A percentile compares a stretch with the other conserved stretches of the same genome.
Conservation (phyloP, 1,140 invertebrate genomes). For the Akabosia matsudoensis region DNA sequence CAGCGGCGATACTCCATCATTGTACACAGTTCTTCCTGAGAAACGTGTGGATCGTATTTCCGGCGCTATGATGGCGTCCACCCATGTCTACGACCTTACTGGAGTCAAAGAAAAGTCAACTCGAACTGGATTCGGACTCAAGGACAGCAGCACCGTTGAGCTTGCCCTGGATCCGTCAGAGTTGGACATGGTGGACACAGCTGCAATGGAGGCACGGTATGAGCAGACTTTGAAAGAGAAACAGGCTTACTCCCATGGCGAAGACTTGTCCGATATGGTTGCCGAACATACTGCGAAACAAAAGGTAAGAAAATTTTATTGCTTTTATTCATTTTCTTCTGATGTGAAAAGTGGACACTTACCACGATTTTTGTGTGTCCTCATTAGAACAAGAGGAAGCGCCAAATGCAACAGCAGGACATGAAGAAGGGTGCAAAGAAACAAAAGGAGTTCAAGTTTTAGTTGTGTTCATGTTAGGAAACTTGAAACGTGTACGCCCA, state of each 20-base stretch:
- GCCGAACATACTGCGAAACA: conserved; percentile 95
- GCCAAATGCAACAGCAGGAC: conserved; percentile 78
- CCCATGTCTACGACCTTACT: conserved; percentile 90
- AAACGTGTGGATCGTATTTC: conserved; percentile 85
- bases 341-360: too few species aligned
- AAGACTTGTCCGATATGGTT: conserved; percentile 97
- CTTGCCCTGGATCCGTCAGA: conserved; percentile 95
- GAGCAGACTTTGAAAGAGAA: conserved; percentile 93
- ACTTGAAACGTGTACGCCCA: too few species aligned
- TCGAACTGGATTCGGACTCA: conserved; percentile 11
- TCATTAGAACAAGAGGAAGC: conserved; percentile 81
- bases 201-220: conserved; percentile 93
- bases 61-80: conserved; percentile 90
- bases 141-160: conserved; percentile 72
- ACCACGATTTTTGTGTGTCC: conserved; percentile 49
- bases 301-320: conserved; percentile 61
- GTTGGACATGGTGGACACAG: conserved; percentile 84
- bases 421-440: conserved; percentile 80
- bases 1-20: conserved; percentile 79
- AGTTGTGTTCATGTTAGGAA: conserved; percentile 48
- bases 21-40: conserved; percentile 93
- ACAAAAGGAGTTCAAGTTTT: conserved; percentile 98
- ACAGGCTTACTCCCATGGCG: conserved; percentile 79
- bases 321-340: conserved; percentile 11
- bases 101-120: conserved; percentile 54